These are phyloP conservation scores for Apodemus speciosus DNA, from an alignment of 2,113 vertebrate species.

Conservation along the genomic window DNA sequence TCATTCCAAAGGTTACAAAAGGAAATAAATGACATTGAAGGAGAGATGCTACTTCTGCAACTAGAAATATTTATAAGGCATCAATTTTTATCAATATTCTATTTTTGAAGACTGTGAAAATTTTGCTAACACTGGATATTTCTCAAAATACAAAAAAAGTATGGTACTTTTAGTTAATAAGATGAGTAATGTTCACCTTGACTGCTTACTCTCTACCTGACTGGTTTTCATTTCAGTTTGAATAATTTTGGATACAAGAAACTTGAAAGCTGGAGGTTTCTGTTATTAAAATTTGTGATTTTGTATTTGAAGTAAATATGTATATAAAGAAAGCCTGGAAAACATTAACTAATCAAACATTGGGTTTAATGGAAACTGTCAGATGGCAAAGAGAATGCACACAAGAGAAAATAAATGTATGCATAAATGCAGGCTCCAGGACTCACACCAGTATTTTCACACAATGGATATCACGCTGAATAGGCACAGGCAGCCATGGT, in stretches of 20 bases:
- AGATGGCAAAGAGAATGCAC: neutral
- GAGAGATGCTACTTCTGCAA: neutral
- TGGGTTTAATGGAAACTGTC: constrained; percentile 15
- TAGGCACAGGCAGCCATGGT: neutral
- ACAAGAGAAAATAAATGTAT: neutral
- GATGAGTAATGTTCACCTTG: neutral
- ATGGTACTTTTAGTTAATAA: neutral
- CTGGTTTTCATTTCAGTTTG: neutral
- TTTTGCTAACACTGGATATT: neutral
- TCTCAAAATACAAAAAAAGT: neutral
- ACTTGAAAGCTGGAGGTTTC: neutral
- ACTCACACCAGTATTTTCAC: neutral
- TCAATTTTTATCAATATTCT: neutral
- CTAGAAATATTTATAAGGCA: neutral
- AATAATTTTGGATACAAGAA: constrained; percentile 4
- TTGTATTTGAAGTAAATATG: constrained; percentile 44
- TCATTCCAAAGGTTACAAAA: constrained; percentile 21
- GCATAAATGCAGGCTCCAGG: neutral
- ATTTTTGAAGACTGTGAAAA: constrained; percentile 7
- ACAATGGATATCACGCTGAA: constrained; percentile 24
- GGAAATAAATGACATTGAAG: neutral
- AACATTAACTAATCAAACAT: neutral
- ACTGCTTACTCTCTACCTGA: neutral
- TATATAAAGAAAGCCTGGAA: neutral
- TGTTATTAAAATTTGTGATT: constrained; percentile 29